Percentiles rank a stretch among this genome's conserved stretches.
phyloP scores from a whole-genome alignment of 2,113 vertebrate species.

The Bolborhynchus lineola region DNA sequence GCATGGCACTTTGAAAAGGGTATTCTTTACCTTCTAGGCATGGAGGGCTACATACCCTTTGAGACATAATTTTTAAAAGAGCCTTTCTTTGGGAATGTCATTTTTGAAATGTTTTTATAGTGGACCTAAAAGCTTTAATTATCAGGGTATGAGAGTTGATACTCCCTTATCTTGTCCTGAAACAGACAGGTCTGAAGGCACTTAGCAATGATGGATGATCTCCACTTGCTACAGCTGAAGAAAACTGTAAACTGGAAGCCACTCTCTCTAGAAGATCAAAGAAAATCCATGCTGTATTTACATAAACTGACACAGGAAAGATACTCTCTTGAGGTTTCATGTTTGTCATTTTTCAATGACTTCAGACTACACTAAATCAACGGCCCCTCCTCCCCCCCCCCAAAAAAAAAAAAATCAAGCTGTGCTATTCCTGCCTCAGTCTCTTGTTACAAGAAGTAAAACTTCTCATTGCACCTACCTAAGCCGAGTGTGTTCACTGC shows the following conservation, averaged over 20 bases:
- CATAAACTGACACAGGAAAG: neutral
- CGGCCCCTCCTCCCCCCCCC: neutral
- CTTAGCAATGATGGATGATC: slow-evolving; percentile 23
- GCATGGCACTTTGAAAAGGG: neutral
- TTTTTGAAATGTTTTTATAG: slow-evolving; percentile 18
- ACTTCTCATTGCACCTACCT: neutral
- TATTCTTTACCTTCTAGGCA: neutral
- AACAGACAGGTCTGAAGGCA: slow-evolving; percentile 30
- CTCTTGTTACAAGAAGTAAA: neutral
- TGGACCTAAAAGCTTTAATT: slow-evolving; percentile 54
- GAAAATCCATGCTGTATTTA: neutral
- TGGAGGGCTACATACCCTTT: neutral
- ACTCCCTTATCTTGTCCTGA: slow-evolving; percentile 45
- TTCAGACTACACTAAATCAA: neutral
- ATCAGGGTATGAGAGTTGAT: slow-evolving; percentile 17
- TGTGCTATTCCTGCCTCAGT: neutral
- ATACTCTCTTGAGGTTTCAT: neutral
- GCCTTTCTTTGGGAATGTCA: neutral
- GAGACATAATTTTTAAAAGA: neutral
- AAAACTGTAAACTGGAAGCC: slow-evolving; percentile 36
- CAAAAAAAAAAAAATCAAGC: neutral
- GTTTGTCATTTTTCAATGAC: neutral
- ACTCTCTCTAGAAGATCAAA: slow-evolving; percentile 1
- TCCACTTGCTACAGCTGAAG: neutral
- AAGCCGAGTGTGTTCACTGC: neutral